Percentiles rank a stretch among this genome's conserved stretches.
These are phyloP conservation scores for Bettongia penicillata DNA, from an alignment of 2,113 vertebrate species.

Conservation along the genomic window DNA sequence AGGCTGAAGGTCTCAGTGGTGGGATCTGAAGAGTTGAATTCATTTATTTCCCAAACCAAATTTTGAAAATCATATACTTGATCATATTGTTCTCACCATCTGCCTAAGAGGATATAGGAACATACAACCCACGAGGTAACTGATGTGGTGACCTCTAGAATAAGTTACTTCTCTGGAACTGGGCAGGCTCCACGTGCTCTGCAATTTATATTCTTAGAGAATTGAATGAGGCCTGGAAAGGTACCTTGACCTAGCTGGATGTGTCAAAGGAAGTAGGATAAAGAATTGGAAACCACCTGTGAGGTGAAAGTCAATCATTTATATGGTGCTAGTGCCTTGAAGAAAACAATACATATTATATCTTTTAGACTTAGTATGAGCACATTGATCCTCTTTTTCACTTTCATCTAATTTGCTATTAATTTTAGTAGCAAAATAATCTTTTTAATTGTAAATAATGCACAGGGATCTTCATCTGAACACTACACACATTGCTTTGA, in stretches of 20 bases:
- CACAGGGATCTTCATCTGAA: neutral
- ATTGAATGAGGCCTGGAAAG: neutral
- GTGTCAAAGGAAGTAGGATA: neutral
- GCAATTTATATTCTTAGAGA: neutral
- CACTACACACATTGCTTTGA: neutral
- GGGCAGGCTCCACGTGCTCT: neutral
- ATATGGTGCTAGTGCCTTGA: neutral
- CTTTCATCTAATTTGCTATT: conserved; percentile 22
- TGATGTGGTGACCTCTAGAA: neutral
- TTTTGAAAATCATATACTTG: neutral
- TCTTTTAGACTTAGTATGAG: neutral
- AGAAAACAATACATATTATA: neutral
- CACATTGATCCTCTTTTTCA: neutral
- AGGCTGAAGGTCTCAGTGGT: neutral
- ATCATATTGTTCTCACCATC: neutral
- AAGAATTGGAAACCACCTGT: neutral
- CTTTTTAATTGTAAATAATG: conserved; percentile 15
- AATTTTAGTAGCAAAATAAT: neutral
- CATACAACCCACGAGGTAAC: neutral
- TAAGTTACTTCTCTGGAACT: neutral
- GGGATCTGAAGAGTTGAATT: neutral
- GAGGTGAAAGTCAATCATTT: neutral
- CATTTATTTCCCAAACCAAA: neutral
- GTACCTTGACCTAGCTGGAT: neutral
- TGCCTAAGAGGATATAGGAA: neutral